Evolutionary conservation across 2,888 invertebrate genomes (phyloP), one percentile per base, ranked within the genome.

Genomic region (Copidosoma aretas): DNA sequence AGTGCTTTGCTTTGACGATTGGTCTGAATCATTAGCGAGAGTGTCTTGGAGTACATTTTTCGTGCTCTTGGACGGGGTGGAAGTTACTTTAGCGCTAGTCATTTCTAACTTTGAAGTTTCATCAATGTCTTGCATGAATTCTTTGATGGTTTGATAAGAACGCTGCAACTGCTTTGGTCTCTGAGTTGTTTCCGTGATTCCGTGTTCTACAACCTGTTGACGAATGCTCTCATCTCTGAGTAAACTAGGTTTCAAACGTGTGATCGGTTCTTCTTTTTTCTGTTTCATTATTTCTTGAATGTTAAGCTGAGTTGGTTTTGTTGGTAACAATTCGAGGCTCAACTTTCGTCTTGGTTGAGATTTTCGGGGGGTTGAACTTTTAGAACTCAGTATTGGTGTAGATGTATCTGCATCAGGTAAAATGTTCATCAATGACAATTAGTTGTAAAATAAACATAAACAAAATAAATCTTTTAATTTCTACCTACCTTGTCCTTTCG

Each of bases 71-170:
- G 68, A 73, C 1, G 77, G 77, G 15, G 77, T 77, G 5, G 77
- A 78, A 1, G 77, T 73, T 1, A 73, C 71, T 56, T 74, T 75
- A 15, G 67, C 43, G 49, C 71, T 71, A 14, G 60, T 49, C 56
- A 71, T 67, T 1, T 75, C 73, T 8, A 72, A 43, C 15, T 64
- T 66, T 46, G 56, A 73, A 52, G 10, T 32, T n/a, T 49, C 59
- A n/a, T 63, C 73, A 25, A 71, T 67, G 53, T 73, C 74, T 61
- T 61, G 71, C 14, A 74, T 52, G 57, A 76, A 78, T 64, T 77
- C 77, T 62, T 78, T 74, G n/a, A 79, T 77, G 24, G 75, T 77
- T 49, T 77, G 78, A 39, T 78, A 78, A 8, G 77, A 77, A n/a
- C 73, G 75, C n/a, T 73, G 74, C 8, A 73, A 22, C 1, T 32